Evolutionary conservation across 2,113 vertebrate genomes (phyloP).

Genomic region (Murina feae): DNA sequence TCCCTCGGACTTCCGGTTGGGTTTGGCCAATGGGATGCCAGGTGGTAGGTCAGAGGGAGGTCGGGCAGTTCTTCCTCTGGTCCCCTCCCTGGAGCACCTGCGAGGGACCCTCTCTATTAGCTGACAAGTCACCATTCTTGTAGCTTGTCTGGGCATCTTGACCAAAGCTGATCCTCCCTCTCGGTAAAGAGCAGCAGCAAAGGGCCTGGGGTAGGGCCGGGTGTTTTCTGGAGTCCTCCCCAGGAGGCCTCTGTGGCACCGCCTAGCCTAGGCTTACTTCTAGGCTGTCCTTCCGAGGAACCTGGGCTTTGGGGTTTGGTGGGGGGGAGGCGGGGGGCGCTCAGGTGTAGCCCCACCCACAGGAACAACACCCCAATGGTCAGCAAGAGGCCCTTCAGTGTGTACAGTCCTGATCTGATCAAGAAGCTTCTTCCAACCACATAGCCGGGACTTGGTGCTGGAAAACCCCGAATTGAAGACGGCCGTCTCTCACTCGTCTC

Average conservation of each 20-base stretch:
- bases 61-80: not conserved
- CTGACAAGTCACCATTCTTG: not conserved
- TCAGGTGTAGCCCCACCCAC: not conserved
- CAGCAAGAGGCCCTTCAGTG: not conserved
- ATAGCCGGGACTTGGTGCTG: not conserved
- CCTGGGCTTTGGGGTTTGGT: not conserved
- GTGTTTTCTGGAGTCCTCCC: not conserved
- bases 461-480: rapidly evolving
- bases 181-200: not conserved
- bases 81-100: not conserved
- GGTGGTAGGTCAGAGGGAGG: not conserved
- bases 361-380: not conserved
- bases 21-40: not conserved
- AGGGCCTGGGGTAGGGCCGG: not conserved
- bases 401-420: too few species aligned
- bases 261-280: not conserved
- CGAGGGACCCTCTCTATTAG: not conserved
- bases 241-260: too few species aligned
- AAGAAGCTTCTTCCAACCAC: not conserved
- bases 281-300: not conserved
- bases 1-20: not conserved
- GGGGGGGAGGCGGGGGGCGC: not conserved
- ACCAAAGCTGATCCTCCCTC: not conserved
- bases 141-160: not conserved
- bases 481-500: rapidly evolving